Evolutionary conservation across 64 coral and sea anemone genomes (phyloP), one percentile per base, ranked within the genome.

Genomic region (Montipora efflorescens): DNA sequence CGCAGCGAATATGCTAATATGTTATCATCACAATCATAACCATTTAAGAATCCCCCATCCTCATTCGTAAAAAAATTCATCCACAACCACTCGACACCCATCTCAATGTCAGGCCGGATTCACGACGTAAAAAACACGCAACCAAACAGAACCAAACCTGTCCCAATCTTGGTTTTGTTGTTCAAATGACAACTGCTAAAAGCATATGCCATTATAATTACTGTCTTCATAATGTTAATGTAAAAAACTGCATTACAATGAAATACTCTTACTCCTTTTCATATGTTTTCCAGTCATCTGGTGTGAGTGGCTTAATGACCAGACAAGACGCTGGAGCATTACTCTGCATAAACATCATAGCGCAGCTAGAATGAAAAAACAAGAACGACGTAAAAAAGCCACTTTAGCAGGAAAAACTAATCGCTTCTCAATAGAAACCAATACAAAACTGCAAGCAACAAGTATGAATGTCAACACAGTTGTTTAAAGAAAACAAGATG

Each of bases 261-360:
- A 68, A 5, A 48, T 8, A 2, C 2, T 88, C 93, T 92, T 67
- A 97, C 95, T 95, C 18, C 28, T 83, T 92, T 77, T 94, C 77
- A 79, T 97, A 97, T 11, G 77, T 57, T 23, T 89, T 59, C 16
- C 78, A 13, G 68, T 94, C 89, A 11, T 84, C 66, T 23, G 84
- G 84, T 22, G 93, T 97, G 12, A 97, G 89, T 7, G 95, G 95
- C 5, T 22, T 97, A 25, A 95, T 92, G 45, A 97, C 90, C 21
- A 25, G 57, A 69, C 92, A 94, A 14, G 88, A 89, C 12, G 95
- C 82, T 70, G 89, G 92, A 8, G 95, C 95, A 52, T 94, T 94
- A 90, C 90, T 91, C 51, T 97, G 95, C 46, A 94, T 92, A 43
- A 97, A 89, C 83, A 91, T 91, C 95, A 97, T 97, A 15, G 95